These are phyloP conservation scores for Centropus unirufus DNA, from an alignment of 2,113 vertebrate genomes.

Conservation along the genomic window DNA sequence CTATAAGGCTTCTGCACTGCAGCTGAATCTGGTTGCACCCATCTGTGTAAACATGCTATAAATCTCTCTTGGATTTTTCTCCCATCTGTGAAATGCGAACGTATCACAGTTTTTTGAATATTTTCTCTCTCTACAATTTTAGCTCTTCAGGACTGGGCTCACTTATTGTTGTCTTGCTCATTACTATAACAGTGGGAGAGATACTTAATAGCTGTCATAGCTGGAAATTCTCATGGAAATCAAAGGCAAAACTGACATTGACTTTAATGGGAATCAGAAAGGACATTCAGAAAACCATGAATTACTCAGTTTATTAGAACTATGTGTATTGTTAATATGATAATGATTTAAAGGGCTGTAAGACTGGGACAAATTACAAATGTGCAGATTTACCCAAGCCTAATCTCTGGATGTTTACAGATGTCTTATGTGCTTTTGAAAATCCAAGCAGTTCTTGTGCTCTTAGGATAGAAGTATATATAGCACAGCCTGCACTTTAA, in stretches of 20 bases:
- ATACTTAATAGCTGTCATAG: conserved; percentile 34
- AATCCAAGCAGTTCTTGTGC: not conserved
- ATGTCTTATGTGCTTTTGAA: conserved; percentile 33
- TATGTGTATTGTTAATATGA: conserved; percentile 17
- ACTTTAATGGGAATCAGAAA: conserved; percentile 41
- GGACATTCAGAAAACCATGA: conserved; percentile 11
- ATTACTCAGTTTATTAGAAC: conserved; percentile 23
- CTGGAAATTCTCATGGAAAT: conserved; percentile 22
- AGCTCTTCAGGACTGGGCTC: not conserved
- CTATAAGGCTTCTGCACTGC: conserved; percentile 43
- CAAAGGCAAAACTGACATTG: conserved; percentile 57
- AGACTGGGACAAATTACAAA: conserved; percentile 29
- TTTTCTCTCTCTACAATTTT: not conserved
- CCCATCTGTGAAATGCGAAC: conserved; percentile 34
- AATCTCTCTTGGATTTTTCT: conserved; percentile 53
- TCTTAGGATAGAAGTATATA: not conserved
- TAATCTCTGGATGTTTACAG: conserved; percentile 50
- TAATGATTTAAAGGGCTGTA: conserved; percentile 17
- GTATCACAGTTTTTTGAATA: not conserved
- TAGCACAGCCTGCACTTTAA: not conserved
- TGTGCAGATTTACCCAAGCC: conserved; percentile 7
- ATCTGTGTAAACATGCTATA: conserved; percentile 63
- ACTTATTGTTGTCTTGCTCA: conserved; percentile 7
- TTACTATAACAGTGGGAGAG: conserved; percentile 44
- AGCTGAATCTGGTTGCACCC: conserved; percentile 59